A percentile compares a stretch with the other conserved stretches of the same genome.
phyloP scores from a whole-genome alignment of 2,888 invertebrate genomes.

The Melanostoma mellinum region DNA sequence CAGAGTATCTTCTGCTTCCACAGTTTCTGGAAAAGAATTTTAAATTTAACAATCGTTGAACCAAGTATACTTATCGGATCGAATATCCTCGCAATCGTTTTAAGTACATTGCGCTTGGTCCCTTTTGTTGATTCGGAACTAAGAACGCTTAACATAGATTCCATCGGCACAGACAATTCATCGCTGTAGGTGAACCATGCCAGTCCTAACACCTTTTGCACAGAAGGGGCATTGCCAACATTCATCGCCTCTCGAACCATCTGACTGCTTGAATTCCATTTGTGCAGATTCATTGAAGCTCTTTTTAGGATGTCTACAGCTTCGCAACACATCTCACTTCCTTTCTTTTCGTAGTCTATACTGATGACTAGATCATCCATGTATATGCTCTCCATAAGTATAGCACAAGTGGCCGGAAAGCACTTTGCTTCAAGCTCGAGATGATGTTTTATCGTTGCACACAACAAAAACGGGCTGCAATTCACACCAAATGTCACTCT shows the following conservation, averaged over 20 bases:
- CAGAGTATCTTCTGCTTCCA: conserved; percentile 25
- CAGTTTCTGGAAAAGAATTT: conserved; percentile 21
- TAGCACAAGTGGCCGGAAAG: not conserved
- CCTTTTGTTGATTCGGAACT: not conserved
- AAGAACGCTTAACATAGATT: not conserved
- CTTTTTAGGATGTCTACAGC: conserved; percentile 4
- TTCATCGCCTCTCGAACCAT: conserved; percentile 16
- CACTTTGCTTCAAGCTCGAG: not conserved
- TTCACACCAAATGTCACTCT: conserved; percentile 34
- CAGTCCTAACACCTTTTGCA: conserved; percentile 22
- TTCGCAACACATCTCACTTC: not conserved
- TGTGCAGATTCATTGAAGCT: conserved; percentile 21
- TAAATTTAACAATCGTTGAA: conserved; percentile 19
- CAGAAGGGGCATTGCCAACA: not conserved
- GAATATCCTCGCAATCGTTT: conserved; percentile 23
- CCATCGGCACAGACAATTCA: conserved; percentile 4
- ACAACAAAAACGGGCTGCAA: conserved; percentile 29
- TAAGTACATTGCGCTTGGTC: conserved; percentile 15
- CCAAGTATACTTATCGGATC: conserved; percentile 34
- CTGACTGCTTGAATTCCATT: conserved; percentile 23
- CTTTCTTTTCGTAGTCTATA: not conserved
- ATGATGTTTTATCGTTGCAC: conserved; percentile 6
- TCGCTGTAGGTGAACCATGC: conserved; percentile 3
- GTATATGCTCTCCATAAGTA: conserved; percentile 10
- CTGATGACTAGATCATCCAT: conserved; percentile 38